phyloP scores from a whole-genome alignment of 2,113 vertebrate species.

The Ammodytes dubius region DNA sequence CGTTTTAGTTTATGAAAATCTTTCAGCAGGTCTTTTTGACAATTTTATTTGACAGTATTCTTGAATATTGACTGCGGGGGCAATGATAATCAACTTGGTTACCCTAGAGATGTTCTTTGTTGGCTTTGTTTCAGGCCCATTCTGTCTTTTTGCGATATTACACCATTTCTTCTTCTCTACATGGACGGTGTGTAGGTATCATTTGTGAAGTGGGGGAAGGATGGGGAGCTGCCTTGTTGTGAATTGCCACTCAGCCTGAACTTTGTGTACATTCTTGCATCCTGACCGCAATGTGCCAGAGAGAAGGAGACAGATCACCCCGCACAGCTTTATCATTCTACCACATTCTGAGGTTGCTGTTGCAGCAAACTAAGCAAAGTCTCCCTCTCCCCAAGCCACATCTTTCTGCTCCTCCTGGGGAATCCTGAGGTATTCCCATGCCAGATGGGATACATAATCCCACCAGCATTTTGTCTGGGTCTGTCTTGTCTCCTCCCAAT shows the following conservation, averaged over 20 bases:
- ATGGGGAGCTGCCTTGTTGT: slow-evolving; percentile 7
- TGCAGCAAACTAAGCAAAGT: slow-evolving; percentile 28
- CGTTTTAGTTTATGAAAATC: background rate
- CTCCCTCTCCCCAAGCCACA: slow-evolving; percentile 14
- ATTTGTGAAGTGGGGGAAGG: slow-evolving; percentile 14
- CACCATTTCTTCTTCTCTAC: slow-evolving; percentile 30
- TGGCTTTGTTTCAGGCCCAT: background rate
- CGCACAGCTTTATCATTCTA: slow-evolving; percentile 8
- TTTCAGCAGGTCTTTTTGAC: no score
- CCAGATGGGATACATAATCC: slow-evolving; percentile 55
- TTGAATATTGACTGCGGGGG: slow-evolving; percentile 3
- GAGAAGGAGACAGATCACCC: slow-evolving; percentile 20
- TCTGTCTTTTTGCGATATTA: slow-evolving; percentile 20
- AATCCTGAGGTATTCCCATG: slow-evolving; percentile 39
- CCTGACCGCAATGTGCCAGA: background rate
- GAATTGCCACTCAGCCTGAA: slow-evolving; percentile 35
- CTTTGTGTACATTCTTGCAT: slow-evolving; percentile 14
- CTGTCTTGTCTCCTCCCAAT: slow-evolving; percentile 32
- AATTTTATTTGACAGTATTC: background rate
- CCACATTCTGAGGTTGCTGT: slow-evolving; percentile 24
- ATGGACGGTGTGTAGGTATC: slow-evolving; percentile 19
- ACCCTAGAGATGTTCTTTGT: background rate
- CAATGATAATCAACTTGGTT: background rate
- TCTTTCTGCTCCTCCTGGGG: slow-evolving; percentile 36
- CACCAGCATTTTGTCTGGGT: slow-evolving; percentile 23